Base-by-base conservation (phyloP, 2,888 invertebrate species). In the Acanthosoma haemorrhoidale region DNA sequence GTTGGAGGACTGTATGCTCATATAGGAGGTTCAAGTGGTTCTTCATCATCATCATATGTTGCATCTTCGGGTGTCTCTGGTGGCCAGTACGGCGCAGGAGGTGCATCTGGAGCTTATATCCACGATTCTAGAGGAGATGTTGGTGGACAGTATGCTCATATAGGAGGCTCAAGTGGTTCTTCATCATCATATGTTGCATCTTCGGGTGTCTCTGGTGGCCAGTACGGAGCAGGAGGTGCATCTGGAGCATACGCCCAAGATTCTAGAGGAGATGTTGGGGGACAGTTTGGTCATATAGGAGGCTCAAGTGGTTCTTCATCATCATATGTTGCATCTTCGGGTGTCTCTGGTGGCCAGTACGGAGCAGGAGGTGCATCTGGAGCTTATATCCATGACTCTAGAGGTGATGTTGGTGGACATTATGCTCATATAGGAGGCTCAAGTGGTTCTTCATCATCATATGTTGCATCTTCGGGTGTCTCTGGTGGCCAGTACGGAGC, bases 51-150 rank as follows among this genome's bases (percentile, higher is more conserved):
- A 41, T 18, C 16, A 18, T 41, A 15, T 18, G 18, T 41, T 21
- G 25, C 25, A 2, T 43, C 18, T 43, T 43, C 43, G 18, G 43
- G 43, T 11, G 25, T 43, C 9, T 21, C n/a, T n/a, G n/a, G n/a
- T n/a, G n/a, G n/a, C n/a, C n/a, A n/a, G n/a, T n/a, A n/a, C n/a
- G n/a, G n/a, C n/a, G n/a, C n/a, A 32, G 68, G 38, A 21, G 66
- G 29, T 16, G 43, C 39, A 13, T 41, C 25, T 38, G 69, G 70
- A 16, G 9, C 43, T 6, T 73, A 74, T 68, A 64, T 73, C 60
- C 72, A 73, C 29, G 72, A 72, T 34, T 68, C 67, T 31, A 38
- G 64, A 32, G 75, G 75, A 36, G 75, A 72, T 41, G 59, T 34
- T 41, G 70, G 70, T 15, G 74, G 72, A 11, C 68, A 58, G n/a